Evolutionary conservation across 2,888 invertebrate genomes (phyloP), one percentile per base, ranked within the genome.

Genomic region (Drosophila glabriapex): DNA sequence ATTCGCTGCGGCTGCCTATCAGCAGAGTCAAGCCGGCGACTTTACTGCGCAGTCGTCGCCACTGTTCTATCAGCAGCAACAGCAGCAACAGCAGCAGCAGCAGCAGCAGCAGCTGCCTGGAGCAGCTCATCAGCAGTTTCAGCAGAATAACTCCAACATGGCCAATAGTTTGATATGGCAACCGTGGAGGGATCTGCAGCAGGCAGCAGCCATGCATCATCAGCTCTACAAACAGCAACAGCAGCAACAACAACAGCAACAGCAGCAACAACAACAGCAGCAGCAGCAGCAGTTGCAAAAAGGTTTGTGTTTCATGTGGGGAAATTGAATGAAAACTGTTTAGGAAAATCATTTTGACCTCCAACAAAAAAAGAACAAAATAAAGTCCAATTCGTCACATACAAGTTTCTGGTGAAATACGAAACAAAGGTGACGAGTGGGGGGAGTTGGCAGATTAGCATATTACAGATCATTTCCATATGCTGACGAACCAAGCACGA

Each of bases 131-230:
- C 74, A 72, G 46, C 85, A 78, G 46, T 25, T 73, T 14, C 81
- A 81, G 25, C 88, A 83, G 33, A 86, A 89, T 62, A 84, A 90
- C 60, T 83, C 91, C 28, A 92, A 92, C 81, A 91, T 92, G 83
- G 91, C 92, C 52, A 92, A 92, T 75, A 92, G 92, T 73, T 84
- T 92, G 68, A 77, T 93, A 12, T 93, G 93, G 93, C 93, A 93
- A 63, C 93, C 93, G 46, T 93, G 93, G 93, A 91, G 92, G 50
- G 93, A 93, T 83, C 87, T 93, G 50, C 91, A 92, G 71, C 92
- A 92, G 67, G 91, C 92, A 19, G 92, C 85, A 65, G 92, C 92
- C 52, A 91, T 91, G 75, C 92, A 92, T 73, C 92, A 92, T 68
- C 92, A 91, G 77, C 91, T 92, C 63, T 91, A 91, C 75, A 85